Evolutionary conservation across 2,113 vertebrate species (phyloP), one percentile per base, ranked within the genome.

Genomic region (Stictonetta naevosa): DNA sequence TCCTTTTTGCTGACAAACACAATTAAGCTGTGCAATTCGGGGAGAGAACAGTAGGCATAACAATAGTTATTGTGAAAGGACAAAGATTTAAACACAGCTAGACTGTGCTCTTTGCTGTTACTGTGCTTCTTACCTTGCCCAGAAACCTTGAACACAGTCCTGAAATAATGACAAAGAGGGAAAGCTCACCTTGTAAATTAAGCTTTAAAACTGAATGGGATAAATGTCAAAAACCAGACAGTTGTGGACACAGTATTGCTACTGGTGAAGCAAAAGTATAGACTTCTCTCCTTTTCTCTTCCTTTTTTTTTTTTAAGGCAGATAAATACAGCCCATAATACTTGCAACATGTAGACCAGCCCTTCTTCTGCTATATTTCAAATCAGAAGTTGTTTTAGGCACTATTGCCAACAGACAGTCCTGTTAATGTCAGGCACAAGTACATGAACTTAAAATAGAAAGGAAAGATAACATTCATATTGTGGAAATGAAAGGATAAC

Each of bases 401-500:
- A 55, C 80, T 90, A 55, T 28, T 86, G 60, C 31, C 33, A 83
- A n/a, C 11, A 78, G 60, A 79, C 26, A 53, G 66, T 69, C 50
- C 66, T 87, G 66, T 64, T 89, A 74, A 76, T 44, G 26, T 82
- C 81, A 87, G 67, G 64, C 28, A 55, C 56, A 91, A 93, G 48
- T 73, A 76, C 44, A n/a, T 48, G 23, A 93, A 34, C 89, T 89
- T 92, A 86, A 82, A 95, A 92, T 42, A 81, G 80, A 82, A 84
- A 53, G 46, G 42, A 67, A 78, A 92, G 64, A 89, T 69, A 92
- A 87, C 78, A 90, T 85, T 90, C 74, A 50, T 55, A 85, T 29
- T 85, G 87, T 76, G 63, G 74, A 95, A 97, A 95, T 90, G 80
- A 95, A 94, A 87, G 48, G 71, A 91, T 84, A 85, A 75, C 50